Conservation (phyloP, 2,888 invertebrate genomes). For the Pandemis cinnamomeana region DNA sequence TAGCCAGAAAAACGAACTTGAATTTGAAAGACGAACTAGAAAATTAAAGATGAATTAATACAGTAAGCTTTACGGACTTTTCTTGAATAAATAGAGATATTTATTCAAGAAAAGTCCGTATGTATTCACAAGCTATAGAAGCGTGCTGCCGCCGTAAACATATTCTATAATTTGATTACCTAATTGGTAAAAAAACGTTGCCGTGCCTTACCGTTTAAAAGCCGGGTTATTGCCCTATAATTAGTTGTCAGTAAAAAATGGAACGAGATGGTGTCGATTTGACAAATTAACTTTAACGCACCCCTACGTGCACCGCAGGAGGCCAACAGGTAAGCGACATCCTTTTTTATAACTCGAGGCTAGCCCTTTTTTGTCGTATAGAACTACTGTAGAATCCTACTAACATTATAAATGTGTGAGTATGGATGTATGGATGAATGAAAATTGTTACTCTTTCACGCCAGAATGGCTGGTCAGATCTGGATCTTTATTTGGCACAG, state of each 20-base stretch:
- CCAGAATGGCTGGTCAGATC: too few relatives aligned
- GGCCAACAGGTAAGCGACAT: slow-evolving; percentile 3
- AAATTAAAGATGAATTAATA: too few relatives aligned
- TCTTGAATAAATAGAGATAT: too few relatives aligned
- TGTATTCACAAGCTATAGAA: not conserved
- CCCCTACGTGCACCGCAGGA: slow-evolving; percentile 24
- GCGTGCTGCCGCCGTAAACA: not conserved
- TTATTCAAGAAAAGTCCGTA: not conserved
- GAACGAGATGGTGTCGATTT: slow-evolving; percentile 25
- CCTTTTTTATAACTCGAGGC: not conserved
- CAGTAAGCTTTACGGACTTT: too few relatives aligned
- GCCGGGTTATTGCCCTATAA: not conserved
- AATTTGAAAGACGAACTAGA: too few relatives aligned
- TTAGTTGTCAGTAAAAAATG: slow-evolving; percentile 10
- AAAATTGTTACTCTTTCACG: too few relatives aligned
- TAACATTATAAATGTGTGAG: not conserved
- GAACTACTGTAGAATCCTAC: too few relatives aligned
- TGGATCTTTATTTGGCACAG: too few relatives aligned
- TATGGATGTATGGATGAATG: not conserved
- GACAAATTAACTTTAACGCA: slow-evolving; percentile 25
- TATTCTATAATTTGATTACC: not conserved
- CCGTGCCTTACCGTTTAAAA: not conserved
- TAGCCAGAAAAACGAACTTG: too few relatives aligned
- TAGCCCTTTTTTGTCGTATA: not conserved
- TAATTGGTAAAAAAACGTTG: not conserved